These are phyloP conservation scores for Rhynchotus rufescens DNA, from an alignment of 2,797 vertebrate genomes.

Conservation along the genomic window DNA sequence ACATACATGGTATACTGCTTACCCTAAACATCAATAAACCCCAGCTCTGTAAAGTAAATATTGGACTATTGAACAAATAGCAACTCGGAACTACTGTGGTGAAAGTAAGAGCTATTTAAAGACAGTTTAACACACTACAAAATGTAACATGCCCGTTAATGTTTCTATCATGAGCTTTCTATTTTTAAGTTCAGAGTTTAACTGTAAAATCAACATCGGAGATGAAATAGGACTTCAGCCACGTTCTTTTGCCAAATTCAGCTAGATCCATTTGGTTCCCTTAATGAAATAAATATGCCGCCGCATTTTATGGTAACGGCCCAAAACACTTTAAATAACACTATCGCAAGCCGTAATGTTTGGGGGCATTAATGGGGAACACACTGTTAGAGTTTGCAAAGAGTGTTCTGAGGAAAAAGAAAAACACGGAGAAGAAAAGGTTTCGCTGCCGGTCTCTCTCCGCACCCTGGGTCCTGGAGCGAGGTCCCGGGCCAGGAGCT, in stretches of 20 bases:
- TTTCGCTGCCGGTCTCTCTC: not conserved
- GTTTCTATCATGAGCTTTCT: not conserved
- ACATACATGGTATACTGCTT: not conserved
- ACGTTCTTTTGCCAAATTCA: slow-evolving; percentile 29
- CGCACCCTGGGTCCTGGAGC: not conserved
- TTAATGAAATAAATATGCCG: slow-evolving; percentile 42
- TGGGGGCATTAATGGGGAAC: not conserved
- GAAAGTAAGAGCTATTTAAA: not conserved
- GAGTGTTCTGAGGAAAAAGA: not conserved
- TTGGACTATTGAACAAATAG: not conserved
- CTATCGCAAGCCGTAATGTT: slow-evolving; percentile 1
- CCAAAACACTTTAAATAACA: slow-evolving; percentile 23
- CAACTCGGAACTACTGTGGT: not conserved
- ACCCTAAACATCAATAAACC: not conserved
- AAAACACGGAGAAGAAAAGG: not conserved
- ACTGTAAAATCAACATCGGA: not conserved
- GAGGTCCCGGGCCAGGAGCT: not conserved
- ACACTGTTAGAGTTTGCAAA: not conserved
- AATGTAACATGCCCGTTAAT: not conserved
- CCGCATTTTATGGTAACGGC: slow-evolving; percentile 24
- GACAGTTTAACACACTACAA: not conserved
- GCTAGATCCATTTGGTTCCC: slow-evolving; percentile 27
- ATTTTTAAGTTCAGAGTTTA: slow-evolving; percentile 11
- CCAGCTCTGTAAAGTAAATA: not conserved
- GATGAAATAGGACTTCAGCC: slow-evolving; percentile 19